phyloP scores from a whole-genome alignment of 2,797 vertebrate genomes.

The Nasua narica region DNA sequence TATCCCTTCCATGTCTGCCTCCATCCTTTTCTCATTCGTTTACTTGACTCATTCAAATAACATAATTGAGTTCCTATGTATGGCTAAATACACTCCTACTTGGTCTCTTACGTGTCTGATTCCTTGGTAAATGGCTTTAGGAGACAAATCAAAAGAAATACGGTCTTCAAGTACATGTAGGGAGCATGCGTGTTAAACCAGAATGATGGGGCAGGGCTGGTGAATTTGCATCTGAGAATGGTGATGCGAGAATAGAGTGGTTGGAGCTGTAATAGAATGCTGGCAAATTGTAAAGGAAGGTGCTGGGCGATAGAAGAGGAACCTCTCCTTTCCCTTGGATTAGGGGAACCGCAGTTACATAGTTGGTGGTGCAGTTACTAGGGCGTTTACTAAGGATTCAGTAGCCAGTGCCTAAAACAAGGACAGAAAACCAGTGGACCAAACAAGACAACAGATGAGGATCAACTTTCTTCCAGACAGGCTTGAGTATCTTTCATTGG shows the following conservation, averaged over 20 bases:
- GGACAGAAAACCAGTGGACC: background rate
- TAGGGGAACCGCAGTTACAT: background rate
- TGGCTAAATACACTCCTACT: background rate
- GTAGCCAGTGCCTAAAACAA: background rate
- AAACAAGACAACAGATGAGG: background rate
- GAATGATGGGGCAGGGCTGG: background rate
- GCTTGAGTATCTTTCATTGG: background rate
- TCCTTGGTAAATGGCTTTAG: background rate
- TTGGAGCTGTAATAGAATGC: background rate
- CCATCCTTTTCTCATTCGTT: background rate
- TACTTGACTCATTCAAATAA: background rate
- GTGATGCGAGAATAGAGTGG: background rate
- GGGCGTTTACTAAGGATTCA: background rate
- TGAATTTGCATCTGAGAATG: background rate
- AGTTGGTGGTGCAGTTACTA: background rate
- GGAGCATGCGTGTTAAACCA: background rate
- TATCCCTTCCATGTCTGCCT: background rate
- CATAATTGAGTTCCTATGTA: background rate
- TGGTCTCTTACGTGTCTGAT: background rate
- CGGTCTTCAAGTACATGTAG: background rate
- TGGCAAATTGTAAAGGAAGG: background rate
- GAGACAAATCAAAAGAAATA: background rate
- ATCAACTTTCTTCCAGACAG: background rate
- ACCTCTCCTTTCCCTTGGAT: background rate
- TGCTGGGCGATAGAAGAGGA: background rate